Evolutionary conservation across 2,888 invertebrate species (phyloP).

Genomic region (Dolichomitus sp.): DNA sequence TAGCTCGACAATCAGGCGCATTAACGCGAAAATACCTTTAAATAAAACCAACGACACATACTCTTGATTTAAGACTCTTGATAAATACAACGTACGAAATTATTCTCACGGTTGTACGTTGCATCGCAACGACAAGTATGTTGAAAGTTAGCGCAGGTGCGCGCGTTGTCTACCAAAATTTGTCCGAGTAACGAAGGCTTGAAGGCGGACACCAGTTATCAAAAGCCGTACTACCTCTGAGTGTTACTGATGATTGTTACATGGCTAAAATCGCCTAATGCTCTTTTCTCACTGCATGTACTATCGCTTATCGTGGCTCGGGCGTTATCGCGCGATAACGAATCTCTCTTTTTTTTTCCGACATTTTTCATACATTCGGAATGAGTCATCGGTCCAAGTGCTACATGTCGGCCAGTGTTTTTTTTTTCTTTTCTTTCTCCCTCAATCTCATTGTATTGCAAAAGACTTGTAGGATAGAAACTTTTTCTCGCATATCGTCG

Average conservation of each 20-base stretch:
- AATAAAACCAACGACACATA: neutral
- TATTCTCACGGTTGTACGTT: neutral
- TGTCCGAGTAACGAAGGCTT: slow-evolving; percentile 4
- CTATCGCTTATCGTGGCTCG: slow-evolving; percentile 63
- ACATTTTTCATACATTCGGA: slow-evolving; percentile 42
- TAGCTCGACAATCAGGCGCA: neutral
- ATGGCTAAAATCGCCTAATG: slow-evolving; percentile 27
- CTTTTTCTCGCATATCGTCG: no score
- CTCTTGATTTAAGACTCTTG: neutral
- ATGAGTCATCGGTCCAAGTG: neutral
- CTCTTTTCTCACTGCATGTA: slow-evolving; percentile 47
- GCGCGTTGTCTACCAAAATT: neutral
- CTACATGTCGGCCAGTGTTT: neutral
- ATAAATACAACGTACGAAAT: neutral
- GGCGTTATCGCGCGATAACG: slow-evolving; percentile 66
- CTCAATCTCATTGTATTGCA: no score
- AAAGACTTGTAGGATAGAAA: no score
- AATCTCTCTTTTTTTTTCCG: slow-evolving; percentile 18
- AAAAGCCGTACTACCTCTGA: slow-evolving; percentile 22
- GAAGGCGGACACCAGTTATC: slow-evolving; percentile 38
- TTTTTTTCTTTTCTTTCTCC: neutral
- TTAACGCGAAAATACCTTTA: neutral
- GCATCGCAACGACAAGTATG: neutral
- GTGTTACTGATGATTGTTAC: slow-evolving; percentile 45
- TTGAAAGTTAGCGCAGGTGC: neutral